phyloP scores from a whole-genome alignment of 2,113 vertebrate genomes.

The Pachyramphus minor region DNA sequence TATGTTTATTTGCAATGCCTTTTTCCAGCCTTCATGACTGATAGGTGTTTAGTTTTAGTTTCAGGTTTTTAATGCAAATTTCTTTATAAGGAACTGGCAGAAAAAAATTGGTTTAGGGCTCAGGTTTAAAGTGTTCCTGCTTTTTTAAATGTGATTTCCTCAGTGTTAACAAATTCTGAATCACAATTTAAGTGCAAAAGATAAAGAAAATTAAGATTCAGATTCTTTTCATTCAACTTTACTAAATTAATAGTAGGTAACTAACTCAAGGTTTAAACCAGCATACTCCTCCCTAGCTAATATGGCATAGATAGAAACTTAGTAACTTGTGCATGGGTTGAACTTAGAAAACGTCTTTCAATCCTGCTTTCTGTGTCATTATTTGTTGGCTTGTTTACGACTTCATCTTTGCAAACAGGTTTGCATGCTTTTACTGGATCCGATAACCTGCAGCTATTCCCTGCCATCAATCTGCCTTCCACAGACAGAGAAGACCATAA shows the following conservation, averaged over 20 bases:
- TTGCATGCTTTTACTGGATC: not conserved
- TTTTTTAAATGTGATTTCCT: not conserved
- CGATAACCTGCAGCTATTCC: not conserved
- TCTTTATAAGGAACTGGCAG: not conserved
- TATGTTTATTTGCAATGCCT: not conserved
- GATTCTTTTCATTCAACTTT: not conserved
- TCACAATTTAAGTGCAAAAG: not conserved
- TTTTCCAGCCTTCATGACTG: not conserved
- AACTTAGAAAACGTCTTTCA: not conserved
- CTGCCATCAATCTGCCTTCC: not conserved
- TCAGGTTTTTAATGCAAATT: not conserved
- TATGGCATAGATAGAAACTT: not conserved
- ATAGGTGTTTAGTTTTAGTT: not conserved
- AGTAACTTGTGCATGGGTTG: not conserved
- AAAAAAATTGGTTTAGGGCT: fast-evolving
- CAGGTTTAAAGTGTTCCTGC: not conserved
- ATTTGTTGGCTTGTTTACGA: not conserved
- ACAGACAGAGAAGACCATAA: not conserved
- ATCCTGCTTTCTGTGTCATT: not conserved
- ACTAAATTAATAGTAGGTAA: not conserved
- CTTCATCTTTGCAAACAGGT: not conserved
- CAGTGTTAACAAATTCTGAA: not conserved
- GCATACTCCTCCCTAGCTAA: not conserved
- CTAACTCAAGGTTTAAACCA: not conserved
- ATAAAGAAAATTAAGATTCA: not conserved